These are phyloP conservation scores for Oscheius sp. DNA, from an alignment of 2,888 invertebrate genomes.

Conservation along the genomic window DNA sequence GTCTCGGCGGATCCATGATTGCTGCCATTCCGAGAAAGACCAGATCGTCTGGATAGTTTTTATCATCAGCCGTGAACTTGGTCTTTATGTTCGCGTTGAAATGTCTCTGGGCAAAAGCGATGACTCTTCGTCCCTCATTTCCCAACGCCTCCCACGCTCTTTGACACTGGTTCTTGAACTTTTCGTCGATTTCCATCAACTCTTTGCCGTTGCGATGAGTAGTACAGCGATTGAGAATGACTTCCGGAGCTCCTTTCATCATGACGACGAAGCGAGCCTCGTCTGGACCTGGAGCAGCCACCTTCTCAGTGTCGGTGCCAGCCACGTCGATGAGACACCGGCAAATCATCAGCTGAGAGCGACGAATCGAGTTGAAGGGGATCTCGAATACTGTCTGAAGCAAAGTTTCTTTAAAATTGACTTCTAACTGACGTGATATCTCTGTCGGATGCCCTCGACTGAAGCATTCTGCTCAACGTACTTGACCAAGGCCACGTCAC, in stretches of 20 bases:
- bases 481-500: constrained; percentile 69
- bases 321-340: constrained; percentile 54
- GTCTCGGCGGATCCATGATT: constrained; percentile 72
- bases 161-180: constrained; percentile 61
- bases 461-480: constrained; percentile 68
- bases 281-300: constrained; percentile 27
- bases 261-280: constrained; percentile 63
- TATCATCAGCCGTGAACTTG: constrained; percentile 48
- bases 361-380: constrained; percentile 70
- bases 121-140: constrained; percentile 69
- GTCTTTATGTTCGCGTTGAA: constrained; percentile 61
- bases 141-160: constrained; percentile 70
- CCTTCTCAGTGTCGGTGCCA: constrained; percentile 34
- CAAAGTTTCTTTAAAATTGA: neutral
- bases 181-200: constrained; percentile 60
- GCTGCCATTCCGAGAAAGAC: constrained; percentile 72
- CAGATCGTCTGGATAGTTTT: constrained; percentile 58
- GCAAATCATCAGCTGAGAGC: constrained; percentile 68
- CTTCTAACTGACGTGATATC: constrained; percentile 58
- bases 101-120: constrained; percentile 68
- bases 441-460: constrained; percentile 68
- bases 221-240: constrained; percentile 63
- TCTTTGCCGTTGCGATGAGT: constrained; percentile 57
- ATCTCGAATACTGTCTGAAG: constrained; percentile 66
- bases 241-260: constrained; percentile 72